A percentile compares a stretch with the other conserved stretches of the same genome.
These are phyloP conservation scores for Agrotis clavis DNA, from an alignment of 2,888 invertebrate genomes.

Conservation along the genomic window DNA sequence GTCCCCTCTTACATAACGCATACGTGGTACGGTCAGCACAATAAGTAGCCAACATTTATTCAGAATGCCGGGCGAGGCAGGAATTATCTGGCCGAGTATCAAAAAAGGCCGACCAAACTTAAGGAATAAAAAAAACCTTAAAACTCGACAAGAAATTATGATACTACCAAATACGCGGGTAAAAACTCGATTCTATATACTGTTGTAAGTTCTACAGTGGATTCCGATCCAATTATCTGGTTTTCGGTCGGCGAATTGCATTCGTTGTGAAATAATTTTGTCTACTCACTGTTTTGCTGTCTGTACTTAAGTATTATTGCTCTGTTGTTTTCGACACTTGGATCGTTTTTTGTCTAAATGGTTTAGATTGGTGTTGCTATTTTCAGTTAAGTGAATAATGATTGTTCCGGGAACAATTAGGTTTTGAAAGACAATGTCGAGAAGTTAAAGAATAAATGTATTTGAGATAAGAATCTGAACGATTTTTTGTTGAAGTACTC, in stretches of 20 bases:
- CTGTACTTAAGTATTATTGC: constrained; percentile 64
- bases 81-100: constrained; percentile 83
- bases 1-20: constrained; percentile 72
- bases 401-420: constrained; percentile 24
- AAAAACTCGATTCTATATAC: constrained; percentile 82
- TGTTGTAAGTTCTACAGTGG: constrained; percentile 72
- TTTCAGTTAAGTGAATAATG: constrained; percentile 38
- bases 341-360: constrained; percentile 44
- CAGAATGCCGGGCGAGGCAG: constrained; percentile 76
- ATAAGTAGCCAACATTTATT: constrained; percentile 78
- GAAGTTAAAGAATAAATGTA: constrained; percentile 5
- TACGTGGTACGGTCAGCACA: constrained; percentile 71
- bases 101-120: constrained; percentile 79
- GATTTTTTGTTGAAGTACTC: not conserved
- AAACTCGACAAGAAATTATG: constrained; percentile 87
- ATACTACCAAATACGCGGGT: constrained; percentile 87
- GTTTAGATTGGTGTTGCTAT: constrained; percentile 42
- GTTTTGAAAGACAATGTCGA: constrained; percentile 14
- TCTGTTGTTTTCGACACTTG: constrained; percentile 61
- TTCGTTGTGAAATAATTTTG: constrained; percentile 73
- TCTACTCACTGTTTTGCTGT: constrained; percentile 67
- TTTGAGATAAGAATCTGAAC: not conserved
- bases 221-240: constrained; percentile 77
- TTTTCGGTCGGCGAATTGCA: constrained; percentile 66
- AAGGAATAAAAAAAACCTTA: constrained; percentile 74